Conservation (phyloP, 2,797 vertebrate genomes). For the Acanthurus tractus region DNA sequence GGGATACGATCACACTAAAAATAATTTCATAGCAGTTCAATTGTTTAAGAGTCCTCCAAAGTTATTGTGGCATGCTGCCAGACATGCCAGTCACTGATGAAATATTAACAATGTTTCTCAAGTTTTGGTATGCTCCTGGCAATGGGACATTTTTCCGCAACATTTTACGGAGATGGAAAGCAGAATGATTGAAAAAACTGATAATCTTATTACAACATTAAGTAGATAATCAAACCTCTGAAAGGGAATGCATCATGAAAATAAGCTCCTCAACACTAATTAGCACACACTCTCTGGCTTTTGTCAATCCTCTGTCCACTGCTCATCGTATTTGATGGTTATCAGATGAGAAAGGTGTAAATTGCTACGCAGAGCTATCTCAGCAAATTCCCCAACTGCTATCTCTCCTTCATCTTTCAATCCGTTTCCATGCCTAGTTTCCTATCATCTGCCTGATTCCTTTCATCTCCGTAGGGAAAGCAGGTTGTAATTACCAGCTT, state of each 20-base stretch:
- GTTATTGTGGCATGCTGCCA: constrained; percentile 10
- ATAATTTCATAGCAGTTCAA: constrained; percentile 14
- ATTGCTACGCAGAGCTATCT: constrained; percentile 70
- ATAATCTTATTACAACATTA: constrained; percentile 28
- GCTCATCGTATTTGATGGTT: constrained; percentile 69
- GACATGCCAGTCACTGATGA: constrained; percentile 5
- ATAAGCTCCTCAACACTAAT: constrained; percentile 64
- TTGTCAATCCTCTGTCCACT: constrained; percentile 50
- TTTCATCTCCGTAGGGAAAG: constrained; percentile 53
- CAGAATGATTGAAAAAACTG: constrained; percentile 20
- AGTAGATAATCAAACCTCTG: constrained; percentile 34
- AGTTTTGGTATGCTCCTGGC: constrained; percentile 3
- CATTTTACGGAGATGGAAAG: background rate
- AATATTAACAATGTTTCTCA: background rate
- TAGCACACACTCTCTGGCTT: constrained; percentile 54
- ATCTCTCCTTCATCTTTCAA: constrained; percentile 60
- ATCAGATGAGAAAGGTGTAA: constrained; percentile 79
- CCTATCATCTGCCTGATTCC: constrained; percentile 43
- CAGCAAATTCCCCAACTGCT: constrained; percentile 63
- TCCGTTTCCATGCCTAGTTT: constrained; percentile 41
- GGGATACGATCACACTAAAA: background rate
- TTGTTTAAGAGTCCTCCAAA: constrained; percentile 18
- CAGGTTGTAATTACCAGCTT: constrained; percentile 45
- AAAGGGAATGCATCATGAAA: constrained; percentile 38
- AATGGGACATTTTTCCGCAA: background rate